A percentile compares a stretch with the other conserved stretches of the same genome.
Evolutionary conservation across 1,140 invertebrate genomes (phyloP).

Genomic region (Planococcus citri): DNA sequence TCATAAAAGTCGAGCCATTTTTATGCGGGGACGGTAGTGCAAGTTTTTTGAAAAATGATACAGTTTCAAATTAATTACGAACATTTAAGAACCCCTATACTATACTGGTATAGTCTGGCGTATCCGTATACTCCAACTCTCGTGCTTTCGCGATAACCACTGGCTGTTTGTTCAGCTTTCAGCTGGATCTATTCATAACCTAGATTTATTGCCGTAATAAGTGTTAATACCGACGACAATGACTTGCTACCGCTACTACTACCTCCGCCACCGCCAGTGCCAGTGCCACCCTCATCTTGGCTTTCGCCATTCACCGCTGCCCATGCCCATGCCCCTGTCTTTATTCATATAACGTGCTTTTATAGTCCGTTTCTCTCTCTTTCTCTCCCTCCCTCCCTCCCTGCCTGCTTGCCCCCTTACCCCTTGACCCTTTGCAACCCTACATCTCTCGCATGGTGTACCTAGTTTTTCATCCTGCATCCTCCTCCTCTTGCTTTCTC

Average conservation of each 20-base stretch:
- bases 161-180: slow-evolving; percentile 20
- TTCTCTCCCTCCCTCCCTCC: background rate
- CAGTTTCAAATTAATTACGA: slow-evolving; percentile 18
- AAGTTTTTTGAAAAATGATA: slow-evolving; percentile 11
- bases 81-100: slow-evolving; percentile 15
- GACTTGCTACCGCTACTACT: slow-evolving; percentile 4
- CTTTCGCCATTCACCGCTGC: no score
- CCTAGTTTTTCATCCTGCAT: background rate
- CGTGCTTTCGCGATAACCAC: slow-evolving; percentile 12
- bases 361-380: background rate
- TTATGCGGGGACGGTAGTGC: no score
- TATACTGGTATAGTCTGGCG: no score
- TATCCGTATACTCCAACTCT: background rate
- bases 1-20: no score
- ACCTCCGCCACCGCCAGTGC: no score
- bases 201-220: slow-evolving; percentile 18
- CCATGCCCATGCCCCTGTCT: no score
- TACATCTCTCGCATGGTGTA: no score
- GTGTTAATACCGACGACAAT: slow-evolving; percentile 20
- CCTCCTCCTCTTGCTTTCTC: background rate
- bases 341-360: background rate
- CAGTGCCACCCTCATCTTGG: no score
- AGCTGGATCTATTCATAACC: slow-evolving; percentile 17
- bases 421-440: no score
- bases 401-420: no score